Conservation (phyloP, 2,888 invertebrate genomes). For the Megamerina dolium region DNA sequence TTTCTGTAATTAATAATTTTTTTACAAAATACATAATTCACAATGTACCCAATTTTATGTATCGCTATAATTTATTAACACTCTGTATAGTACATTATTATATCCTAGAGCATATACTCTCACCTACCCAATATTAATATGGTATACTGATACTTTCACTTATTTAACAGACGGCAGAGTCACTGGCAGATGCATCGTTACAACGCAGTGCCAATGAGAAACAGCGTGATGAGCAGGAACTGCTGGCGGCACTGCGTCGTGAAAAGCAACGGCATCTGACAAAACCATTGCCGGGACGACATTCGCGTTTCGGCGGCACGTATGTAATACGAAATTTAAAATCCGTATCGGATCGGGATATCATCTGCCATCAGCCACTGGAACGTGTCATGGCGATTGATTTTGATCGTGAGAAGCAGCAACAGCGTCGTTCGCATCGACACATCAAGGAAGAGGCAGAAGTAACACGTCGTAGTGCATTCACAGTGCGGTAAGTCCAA, state of each 20-base stretch:
- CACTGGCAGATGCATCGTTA: constrained; percentile 68
- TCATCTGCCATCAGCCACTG: constrained; percentile 83
- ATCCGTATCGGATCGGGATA: constrained; percentile 81
- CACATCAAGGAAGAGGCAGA: constrained; percentile 59
- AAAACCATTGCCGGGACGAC: constrained; percentile 53
- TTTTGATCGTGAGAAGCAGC: constrained; percentile 70
- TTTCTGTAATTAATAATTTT: too few relatives aligned
- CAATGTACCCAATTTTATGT: too few relatives aligned
- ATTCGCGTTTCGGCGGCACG: constrained; percentile 91
- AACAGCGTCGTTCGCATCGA: constrained; percentile 70
- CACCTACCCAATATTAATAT: too few relatives aligned
- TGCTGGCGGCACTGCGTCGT: constrained; percentile 65
- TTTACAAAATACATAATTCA: too few relatives aligned
- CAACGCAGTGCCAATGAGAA: constrained; percentile 76
- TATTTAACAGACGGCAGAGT: constrained; percentile 59
- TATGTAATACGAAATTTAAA: constrained; percentile 90
- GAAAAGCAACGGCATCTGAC: constrained; percentile 54
- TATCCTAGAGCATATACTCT: too few relatives aligned
- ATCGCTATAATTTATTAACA: too few relatives aligned
- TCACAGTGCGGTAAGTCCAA: constrained; percentile 64
- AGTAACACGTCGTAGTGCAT: constrained; percentile 73
- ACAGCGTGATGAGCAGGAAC: constrained; percentile 75
- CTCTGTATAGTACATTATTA: too few relatives aligned
- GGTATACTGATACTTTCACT: too few relatives aligned
- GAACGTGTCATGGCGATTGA: constrained; percentile 70